phyloP scores from a whole-genome alignment of 2,113 vertebrate genomes.

The human (Homo sapiens) region GRCh38 chr9:98648501-98649000 shows the following conservation, averaged over 20 bases:
- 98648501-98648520: not conserved
- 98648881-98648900: not conserved
- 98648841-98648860: not conserved
- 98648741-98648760: not conserved
- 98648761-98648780: not conserved
- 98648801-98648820: not conserved
- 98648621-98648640: not conserved
- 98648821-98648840: not conserved
- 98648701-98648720: not conserved
- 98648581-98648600: not conserved
- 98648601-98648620: not conserved
- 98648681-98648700: not conserved
- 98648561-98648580: not conserved
- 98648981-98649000: not conserved
- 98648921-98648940: conserved; percentile 15
- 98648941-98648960: conserved; percentile 37
- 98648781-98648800: not conserved
- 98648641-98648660: not conserved
- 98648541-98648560: not conserved
- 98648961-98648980: conserved; percentile 34
- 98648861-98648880: not conserved
- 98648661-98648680: not conserved
- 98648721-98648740: not conserved
- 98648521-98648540: not conserved
- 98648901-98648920: not conserved